These are phyloP conservation scores for Orthosia incerta DNA, from an alignment of 2,888 invertebrate genomes.

Conservation along the genomic window DNA sequence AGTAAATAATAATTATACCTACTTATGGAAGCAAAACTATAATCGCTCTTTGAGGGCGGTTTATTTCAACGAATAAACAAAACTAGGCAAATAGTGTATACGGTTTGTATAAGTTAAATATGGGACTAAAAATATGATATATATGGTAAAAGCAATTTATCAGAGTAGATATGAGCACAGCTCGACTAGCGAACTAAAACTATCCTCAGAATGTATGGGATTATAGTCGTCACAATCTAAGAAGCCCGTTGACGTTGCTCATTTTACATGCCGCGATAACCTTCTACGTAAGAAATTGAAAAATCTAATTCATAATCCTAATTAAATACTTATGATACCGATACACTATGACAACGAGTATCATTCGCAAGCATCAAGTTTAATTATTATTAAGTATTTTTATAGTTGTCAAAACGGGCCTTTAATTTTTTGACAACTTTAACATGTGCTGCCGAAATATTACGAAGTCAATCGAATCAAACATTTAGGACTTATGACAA, in stretches of 20 bases:
- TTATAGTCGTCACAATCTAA: too few species aligned
- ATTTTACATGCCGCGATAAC: too few species aligned
- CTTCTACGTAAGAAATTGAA: too few species aligned
- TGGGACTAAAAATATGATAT: not conserved
- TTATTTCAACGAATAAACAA: conserved; percentile 11
- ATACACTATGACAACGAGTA: too few species aligned
- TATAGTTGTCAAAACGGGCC: too few species aligned
- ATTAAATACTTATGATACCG: too few species aligned
- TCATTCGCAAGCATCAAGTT: too few species aligned
- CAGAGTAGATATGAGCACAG: conserved; percentile 4
- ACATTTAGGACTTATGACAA: not conserved
- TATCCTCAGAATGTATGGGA: not conserved
- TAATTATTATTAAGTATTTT: too few species aligned
- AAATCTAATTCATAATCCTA: too few species aligned
- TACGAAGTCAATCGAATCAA: not conserved
- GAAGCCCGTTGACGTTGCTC: too few species aligned
- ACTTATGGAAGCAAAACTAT: conserved; percentile 5
- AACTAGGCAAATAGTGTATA: not conserved
- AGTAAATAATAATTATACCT: conserved; percentile 2
- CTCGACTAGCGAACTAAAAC: not conserved
- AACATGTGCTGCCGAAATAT: not conserved
- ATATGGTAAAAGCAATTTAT: conserved; percentile 2
- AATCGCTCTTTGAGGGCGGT: conserved; percentile 25
- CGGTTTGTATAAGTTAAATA: not conserved
- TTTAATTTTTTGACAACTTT: too few species aligned